Evolutionary conservation across 2,888 invertebrate species (phyloP).

Genomic region (Bhutanitis thaidina): DNA sequence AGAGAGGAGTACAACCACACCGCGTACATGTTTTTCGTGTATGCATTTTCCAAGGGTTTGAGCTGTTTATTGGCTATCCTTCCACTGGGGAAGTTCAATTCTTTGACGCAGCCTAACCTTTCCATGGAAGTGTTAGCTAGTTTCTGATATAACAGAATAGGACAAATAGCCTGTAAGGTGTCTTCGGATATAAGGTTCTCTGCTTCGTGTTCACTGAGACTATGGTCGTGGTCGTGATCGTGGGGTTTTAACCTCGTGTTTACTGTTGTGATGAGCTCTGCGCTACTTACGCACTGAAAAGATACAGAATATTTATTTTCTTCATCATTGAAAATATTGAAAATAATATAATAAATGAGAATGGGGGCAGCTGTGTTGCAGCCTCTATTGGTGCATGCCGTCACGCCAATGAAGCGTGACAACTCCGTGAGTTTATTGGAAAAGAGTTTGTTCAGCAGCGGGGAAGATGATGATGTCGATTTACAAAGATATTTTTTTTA

Average conservation of each 20-base stretch:
- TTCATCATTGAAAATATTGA: neutral
- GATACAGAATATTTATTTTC: neutral
- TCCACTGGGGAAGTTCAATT: conserved; percentile 40
- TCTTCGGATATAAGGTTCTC: conserved; percentile 44
- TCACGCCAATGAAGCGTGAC: too few species aligned
- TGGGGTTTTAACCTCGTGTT: conserved; percentile 60
- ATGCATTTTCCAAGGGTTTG: conserved; percentile 36
- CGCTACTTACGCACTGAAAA: conserved; percentile 71
- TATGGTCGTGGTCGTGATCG: conserved; percentile 39
- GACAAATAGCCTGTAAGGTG: conserved; percentile 80
- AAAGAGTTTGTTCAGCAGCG: too few species aligned
- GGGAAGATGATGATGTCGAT: too few species aligned
- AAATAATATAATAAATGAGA: neutral
- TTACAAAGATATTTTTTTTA: too few species aligned
- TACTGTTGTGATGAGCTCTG: conserved; percentile 62
- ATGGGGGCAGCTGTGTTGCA: neutral
- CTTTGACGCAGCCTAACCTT: conserved; percentile 78
- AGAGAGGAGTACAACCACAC: conserved; percentile 92
- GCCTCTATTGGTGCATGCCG: too few species aligned
- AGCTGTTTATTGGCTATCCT: conserved; percentile 21
- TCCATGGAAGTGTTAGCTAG: conserved; percentile 76
- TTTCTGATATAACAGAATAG: conserved; percentile 84
- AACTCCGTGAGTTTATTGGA: too few species aligned
- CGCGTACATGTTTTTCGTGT: conserved; percentile 57
- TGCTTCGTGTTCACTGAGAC: conserved; percentile 31